A percentile compares a stretch with the other conserved stretches of the same genome.
Evolutionary conservation across 1,140 invertebrate species (phyloP).

Genomic region (Pseudomyrmex pallidus): DNA sequence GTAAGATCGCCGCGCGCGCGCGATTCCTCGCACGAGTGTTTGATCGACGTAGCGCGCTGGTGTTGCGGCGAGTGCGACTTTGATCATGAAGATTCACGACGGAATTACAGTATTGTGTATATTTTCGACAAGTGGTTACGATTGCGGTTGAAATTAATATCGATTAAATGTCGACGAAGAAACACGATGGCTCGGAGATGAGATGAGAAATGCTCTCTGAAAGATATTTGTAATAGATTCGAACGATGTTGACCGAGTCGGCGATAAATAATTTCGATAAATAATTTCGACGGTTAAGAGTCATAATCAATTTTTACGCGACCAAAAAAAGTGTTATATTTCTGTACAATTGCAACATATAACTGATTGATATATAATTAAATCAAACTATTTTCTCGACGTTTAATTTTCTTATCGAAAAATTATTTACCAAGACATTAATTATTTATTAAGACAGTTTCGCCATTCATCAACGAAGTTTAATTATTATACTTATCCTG

Average conservation of each 20-base stretch:
- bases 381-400: background rate
- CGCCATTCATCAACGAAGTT: background rate
- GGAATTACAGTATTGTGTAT: no score
- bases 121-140: background rate
- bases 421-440: conserved; percentile 10
- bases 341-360: no score
- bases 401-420: conserved; percentile 33
- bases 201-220: no score
- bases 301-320: no score
- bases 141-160: background rate
- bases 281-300: no score
- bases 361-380: no score
- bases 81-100: conserved; percentile 36
- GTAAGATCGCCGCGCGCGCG: conserved; percentile 9
- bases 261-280: no score
- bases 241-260: no score
- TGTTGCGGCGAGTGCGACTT: background rate
- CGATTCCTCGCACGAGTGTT: background rate
- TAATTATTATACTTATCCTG: conserved; percentile 29
- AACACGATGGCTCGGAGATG: no score
- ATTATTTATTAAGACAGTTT: background rate
- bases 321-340: no score
- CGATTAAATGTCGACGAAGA: no score
- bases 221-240: no score
- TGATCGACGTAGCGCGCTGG: conserved; percentile 18